These are phyloP conservation scores for Griposia aprilina DNA, from an alignment of 2,888 invertebrate species.

Conservation along the genomic window DNA sequence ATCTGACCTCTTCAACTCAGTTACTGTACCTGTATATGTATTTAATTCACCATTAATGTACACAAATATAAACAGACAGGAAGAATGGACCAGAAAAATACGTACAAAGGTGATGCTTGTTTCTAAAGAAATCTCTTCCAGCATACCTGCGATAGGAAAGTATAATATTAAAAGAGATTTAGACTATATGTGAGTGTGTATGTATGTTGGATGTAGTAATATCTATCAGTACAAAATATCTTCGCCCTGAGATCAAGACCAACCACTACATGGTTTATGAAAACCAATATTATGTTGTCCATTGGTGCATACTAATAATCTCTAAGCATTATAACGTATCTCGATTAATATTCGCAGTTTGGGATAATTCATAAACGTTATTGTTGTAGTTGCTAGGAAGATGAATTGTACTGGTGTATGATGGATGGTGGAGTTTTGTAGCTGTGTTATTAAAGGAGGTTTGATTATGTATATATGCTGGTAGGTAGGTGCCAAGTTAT, in stretches of 20 bases:
- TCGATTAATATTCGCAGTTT: slow-evolving; percentile 55
- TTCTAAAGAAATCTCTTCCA: too few species aligned
- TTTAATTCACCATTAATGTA: too few species aligned
- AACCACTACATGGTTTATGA: background rate
- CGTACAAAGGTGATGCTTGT: too few species aligned
- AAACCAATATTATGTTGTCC: slow-evolving; percentile 60
- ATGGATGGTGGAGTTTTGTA: slow-evolving; percentile 52
- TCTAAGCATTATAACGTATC: slow-evolving; percentile 65
- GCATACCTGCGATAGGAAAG: too few species aligned
- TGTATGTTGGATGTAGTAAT: background rate
- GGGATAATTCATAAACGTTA: slow-evolving; percentile 57
- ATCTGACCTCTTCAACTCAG: background rate
- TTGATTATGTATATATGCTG: background rate
- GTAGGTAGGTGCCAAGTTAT: too few species aligned
- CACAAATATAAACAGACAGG: too few species aligned
- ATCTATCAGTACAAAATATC: background rate
- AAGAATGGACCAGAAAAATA: too few species aligned
- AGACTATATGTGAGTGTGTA: too few species aligned
- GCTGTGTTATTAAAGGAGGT: slow-evolving; percentile 18
- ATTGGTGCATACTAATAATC: slow-evolving; percentile 79
- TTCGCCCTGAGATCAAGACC: background rate
- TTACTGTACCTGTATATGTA: background rate
- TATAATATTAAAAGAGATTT: too few species aligned
- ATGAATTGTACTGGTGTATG: slow-evolving; percentile 49
- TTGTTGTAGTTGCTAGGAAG: slow-evolving; percentile 32